phyloP scores from a whole-genome alignment of 2,888 invertebrate species.

The Tiliacea citrago region DNA sequence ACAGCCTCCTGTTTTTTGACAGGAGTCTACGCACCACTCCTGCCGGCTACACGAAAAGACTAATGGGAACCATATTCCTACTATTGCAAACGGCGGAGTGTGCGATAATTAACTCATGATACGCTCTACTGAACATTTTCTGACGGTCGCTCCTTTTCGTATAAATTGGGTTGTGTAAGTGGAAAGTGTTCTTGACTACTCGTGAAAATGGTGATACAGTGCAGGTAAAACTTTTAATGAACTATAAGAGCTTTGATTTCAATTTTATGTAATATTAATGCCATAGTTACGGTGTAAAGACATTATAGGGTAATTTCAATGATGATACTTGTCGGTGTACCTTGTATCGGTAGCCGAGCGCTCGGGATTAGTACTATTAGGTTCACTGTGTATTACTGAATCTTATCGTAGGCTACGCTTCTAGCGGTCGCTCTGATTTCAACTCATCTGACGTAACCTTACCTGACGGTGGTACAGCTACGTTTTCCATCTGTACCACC shows the following conservation, averaged over 20 bases:
- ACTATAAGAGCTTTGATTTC: slow-evolving; percentile 85
- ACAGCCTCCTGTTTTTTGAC: slow-evolving; percentile 81
- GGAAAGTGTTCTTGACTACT: slow-evolving; percentile 74
- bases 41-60: slow-evolving; percentile 85
- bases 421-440: slow-evolving; percentile 85
- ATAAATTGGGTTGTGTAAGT: slow-evolving; percentile 73
- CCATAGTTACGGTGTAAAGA: slow-evolving; percentile 66
- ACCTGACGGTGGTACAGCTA: slow-evolving; percentile 78
- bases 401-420: slow-evolving; percentile 83
- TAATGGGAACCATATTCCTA: slow-evolving; percentile 84
- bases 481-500: slow-evolving; percentile 81
- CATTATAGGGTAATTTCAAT: slow-evolving; percentile 65
- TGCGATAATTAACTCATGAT: slow-evolving; percentile 75
- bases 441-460: slow-evolving; percentile 79
- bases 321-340: slow-evolving; percentile 58
- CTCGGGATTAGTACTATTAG: slow-evolving; percentile 71
- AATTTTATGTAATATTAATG: slow-evolving; percentile 77
- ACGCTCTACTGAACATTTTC: slow-evolving; percentile 48
- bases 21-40: slow-evolving; percentile 77
- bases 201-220: slow-evolving; percentile 81
- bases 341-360: slow-evolving; percentile 64
- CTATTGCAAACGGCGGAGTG: slow-evolving; percentile 83
- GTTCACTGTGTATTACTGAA: slow-evolving; percentile 67
- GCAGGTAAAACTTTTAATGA: slow-evolving; percentile 81
- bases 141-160: slow-evolving; percentile 64